Conservation (phyloP, 2,113 vertebrate genomes). For the Entomyzon cyanotis region DNA sequence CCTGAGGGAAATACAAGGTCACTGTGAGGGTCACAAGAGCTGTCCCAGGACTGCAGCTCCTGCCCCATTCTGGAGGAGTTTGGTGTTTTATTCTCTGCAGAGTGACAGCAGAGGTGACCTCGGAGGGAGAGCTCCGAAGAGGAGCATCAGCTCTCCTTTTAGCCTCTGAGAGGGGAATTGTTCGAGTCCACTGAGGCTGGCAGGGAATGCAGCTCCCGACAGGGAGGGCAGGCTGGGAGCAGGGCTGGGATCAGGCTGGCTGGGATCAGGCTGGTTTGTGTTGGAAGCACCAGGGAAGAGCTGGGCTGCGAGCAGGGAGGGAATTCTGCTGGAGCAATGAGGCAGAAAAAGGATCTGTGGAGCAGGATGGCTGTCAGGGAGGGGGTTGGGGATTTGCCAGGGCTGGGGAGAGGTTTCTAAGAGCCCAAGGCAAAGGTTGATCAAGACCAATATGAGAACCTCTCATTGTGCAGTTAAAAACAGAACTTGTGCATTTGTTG, state of each 20-base stretch:
- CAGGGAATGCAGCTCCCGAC: neutral
- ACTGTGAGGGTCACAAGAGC: accelerated
- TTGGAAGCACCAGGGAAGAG: neutral
- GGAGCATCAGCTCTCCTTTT: neutral
- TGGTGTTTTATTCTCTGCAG: neutral
- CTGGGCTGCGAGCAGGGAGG: too few relatives aligned
- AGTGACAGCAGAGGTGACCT: neutral
- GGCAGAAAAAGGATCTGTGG: neutral
- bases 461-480: neutral
- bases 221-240: neutral
- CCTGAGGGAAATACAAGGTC: neutral
- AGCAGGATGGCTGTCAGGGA: neutral
- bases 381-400: neutral
- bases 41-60: neutral
- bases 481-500: neutral
- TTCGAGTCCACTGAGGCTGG: neutral
- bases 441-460: neutral
- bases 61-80: neutral
- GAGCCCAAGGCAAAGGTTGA: neutral
- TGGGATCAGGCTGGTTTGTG: neutral
- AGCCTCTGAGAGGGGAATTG: neutral
- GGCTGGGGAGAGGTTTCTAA: neutral
- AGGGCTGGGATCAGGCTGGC: neutral
- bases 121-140: neutral
- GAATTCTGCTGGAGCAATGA: neutral